phyloP scores from a whole-genome alignment of 1,140 invertebrate genomes.

The Drosophila yakuba region DNA sequence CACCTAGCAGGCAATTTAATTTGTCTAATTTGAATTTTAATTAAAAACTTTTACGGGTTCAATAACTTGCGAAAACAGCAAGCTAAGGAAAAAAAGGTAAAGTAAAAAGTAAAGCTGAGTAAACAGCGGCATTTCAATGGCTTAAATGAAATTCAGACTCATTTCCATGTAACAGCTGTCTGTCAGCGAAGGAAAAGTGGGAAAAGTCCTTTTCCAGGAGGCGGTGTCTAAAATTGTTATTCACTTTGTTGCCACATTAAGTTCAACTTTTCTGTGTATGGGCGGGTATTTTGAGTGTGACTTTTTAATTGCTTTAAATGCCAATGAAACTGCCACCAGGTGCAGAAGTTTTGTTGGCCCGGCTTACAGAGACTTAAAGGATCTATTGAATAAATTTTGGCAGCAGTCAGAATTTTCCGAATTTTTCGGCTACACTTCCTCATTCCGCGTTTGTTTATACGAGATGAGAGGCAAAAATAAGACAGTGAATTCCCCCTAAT shows the following conservation, averaged over 20 bases:
- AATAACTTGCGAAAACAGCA: constrained; percentile 61
- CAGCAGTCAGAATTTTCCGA: not conserved
- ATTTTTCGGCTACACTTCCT: not conserved
- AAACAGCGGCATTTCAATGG: constrained; percentile 27
- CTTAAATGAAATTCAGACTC: constrained; percentile 46
- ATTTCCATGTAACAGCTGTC: constrained; percentile 76
- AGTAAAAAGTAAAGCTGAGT: constrained; percentile 2
- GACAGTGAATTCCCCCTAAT: constrained; percentile 8
- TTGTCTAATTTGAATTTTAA: constrained; percentile 80
- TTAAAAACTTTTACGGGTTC: constrained; percentile 80
- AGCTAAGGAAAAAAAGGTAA: constrained; percentile 1
- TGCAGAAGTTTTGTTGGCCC: constrained; percentile 11
- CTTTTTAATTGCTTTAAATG: constrained; percentile 44
- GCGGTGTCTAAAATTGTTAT: constrained; percentile 42
- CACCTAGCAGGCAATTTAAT: constrained; percentile 57
- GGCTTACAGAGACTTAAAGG: constrained; percentile 30
- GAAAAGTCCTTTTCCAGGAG: not conserved
- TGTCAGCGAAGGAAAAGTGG: constrained; percentile 14
- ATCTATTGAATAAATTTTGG: constrained; percentile 19
- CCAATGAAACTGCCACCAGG: constrained; percentile 22
- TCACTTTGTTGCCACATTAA: constrained; percentile 51
- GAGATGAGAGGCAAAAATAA: not conserved
- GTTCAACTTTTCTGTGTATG: constrained; percentile 26
- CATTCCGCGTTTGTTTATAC: constrained; percentile 25
- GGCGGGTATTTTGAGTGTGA: constrained; percentile 41